Evolutionary conservation across 1,140 invertebrate genomes (phyloP).

Genomic region (Diuraphis noxia): DNA sequence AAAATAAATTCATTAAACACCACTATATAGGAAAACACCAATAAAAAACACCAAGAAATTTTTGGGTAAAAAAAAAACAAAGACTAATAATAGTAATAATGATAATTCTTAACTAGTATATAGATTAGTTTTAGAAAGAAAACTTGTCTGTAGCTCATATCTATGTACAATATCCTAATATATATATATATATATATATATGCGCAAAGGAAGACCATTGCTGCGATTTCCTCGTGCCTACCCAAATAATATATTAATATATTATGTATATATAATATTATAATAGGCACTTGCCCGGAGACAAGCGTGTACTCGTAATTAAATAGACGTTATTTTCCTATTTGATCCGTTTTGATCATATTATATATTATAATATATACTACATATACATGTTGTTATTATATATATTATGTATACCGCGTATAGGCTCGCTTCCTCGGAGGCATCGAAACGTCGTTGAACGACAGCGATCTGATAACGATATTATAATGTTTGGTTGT

Average conservation of each 20-base stretch:
- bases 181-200: too few species aligned
- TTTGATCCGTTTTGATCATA: constrained; percentile 34
- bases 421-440: constrained; percentile 39
- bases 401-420: neutral
- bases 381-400: neutral
- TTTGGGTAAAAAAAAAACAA: neutral
- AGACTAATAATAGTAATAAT: neutral
- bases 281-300: constrained; percentile 5
- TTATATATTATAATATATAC: neutral
- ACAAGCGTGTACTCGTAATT: constrained; percentile 39
- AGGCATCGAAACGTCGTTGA: constrained; percentile 44
- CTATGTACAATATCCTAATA: neutral
- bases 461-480: constrained; percentile 53
- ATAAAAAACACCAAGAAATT: too few species aligned
- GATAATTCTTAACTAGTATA: neutral
- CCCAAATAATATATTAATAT: neutral
- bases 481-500: constrained; percentile 50
- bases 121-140: neutral
- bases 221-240: neutral
- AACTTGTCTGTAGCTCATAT: neutral
- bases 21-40: neutral
- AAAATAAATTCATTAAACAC: constrained; percentile 27
- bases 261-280: neutral
- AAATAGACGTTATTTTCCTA: constrained; percentile 16
- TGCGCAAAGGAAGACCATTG: neutral